Percentiles rank a stretch among this genome's conserved stretches.
These are phyloP conservation scores for Channa argus DNA, from an alignment of 2,113 vertebrate species.

Conservation along the genomic window DNA sequence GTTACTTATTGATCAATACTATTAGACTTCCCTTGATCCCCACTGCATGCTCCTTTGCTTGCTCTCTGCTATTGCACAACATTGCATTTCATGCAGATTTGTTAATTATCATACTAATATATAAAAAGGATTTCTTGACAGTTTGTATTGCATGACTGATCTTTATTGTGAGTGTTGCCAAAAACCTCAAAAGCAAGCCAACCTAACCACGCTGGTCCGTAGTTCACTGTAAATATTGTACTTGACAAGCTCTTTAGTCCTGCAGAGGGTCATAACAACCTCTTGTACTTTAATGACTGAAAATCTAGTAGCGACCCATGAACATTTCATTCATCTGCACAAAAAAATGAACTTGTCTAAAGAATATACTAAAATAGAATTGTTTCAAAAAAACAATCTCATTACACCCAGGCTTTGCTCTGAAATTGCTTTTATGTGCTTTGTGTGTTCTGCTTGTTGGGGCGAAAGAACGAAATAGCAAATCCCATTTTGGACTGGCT, in stretches of 20 bases:
- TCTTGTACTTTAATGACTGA: slow-evolving; percentile 1
- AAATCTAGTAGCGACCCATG: background rate
- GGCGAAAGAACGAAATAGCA: background rate
- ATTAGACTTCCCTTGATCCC: slow-evolving; percentile 20
- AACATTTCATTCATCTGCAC: slow-evolving; percentile 4
- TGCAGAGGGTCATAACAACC: slow-evolving; percentile 1
- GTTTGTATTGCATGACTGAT: slow-evolving; percentile 21
- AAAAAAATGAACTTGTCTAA: background rate
- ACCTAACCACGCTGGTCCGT: background rate
- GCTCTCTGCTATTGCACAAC: background rate
- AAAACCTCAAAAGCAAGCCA: slow-evolving; percentile 3
- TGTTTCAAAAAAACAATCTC: background rate
- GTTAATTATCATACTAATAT: background rate
- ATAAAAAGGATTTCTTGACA: background rate
- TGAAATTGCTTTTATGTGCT: slow-evolving; percentile 6
- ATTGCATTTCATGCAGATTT: background rate
- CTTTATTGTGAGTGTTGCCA: slow-evolving; percentile 10
- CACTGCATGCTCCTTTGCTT: background rate
- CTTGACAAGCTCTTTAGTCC: slow-evolving; percentile 14
- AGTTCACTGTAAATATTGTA: background rate
- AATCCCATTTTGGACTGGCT: background rate
- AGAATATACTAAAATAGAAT: background rate
- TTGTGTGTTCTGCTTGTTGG: too few species aligned
- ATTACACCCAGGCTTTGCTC: background rate
- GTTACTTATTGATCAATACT: slow-evolving; percentile 60